Conservation (phyloP, 2,888 invertebrate genomes). For the Clostera curtula region DNA sequence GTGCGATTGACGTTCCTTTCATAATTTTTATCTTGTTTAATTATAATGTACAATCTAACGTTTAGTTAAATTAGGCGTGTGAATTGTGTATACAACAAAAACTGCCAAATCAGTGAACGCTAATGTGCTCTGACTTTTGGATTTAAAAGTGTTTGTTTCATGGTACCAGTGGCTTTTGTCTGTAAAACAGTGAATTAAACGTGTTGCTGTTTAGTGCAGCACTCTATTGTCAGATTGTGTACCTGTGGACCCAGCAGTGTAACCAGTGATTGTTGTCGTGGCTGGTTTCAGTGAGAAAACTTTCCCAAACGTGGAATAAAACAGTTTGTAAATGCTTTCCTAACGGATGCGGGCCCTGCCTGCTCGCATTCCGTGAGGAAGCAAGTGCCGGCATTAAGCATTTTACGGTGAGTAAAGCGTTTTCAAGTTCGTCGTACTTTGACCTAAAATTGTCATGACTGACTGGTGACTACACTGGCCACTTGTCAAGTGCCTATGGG, state of each 20-base stretch:
- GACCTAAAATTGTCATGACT: slow-evolving; percentile 59
- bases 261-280: slow-evolving; percentile 73
- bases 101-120: slow-evolving; percentile 17
- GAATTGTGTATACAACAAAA: slow-evolving; percentile 34
- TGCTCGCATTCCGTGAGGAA: slow-evolving; percentile 70
- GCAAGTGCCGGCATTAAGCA: slow-evolving; percentile 71
- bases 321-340: slow-evolving; percentile 70
- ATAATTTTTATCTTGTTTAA: slow-evolving; percentile 46
- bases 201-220: slow-evolving; percentile 49
- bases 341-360: slow-evolving; percentile 68
- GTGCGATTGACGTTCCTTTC: slow-evolving; percentile 63
- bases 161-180: slow-evolving; percentile 69
- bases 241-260: slow-evolving; percentile 55
- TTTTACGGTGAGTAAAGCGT: slow-evolving; percentile 72
- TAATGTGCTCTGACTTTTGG: slow-evolving; percentile 39
- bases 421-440: slow-evolving; percentile 71
- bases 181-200: slow-evolving; percentile 60
- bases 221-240: slow-evolving; percentile 51
- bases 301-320: slow-evolving; percentile 72
- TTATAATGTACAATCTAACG: slow-evolving; percentile 42
- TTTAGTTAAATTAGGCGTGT: slow-evolving; percentile 42
- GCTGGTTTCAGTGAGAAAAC: slow-evolving; percentile 70
- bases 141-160: slow-evolving; percentile 46
- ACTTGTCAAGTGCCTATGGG: slow-evolving; percentile 45
- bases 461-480: slow-evolving; percentile 25